These are phyloP conservation scores for Synanthedon myopaeformis DNA, from an alignment of 2,888 invertebrate genomes.

Conservation along the genomic window DNA sequence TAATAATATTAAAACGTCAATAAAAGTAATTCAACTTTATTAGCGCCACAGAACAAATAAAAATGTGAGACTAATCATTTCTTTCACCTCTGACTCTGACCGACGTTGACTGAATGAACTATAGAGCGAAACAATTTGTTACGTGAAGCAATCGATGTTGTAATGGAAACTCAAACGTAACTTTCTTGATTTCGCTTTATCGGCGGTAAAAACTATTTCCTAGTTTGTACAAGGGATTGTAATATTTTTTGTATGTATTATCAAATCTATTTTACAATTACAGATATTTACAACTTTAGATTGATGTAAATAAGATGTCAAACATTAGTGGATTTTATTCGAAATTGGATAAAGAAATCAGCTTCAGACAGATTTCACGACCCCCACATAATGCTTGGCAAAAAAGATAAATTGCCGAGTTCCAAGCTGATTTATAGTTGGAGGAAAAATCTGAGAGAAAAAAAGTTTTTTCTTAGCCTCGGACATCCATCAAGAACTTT, in stretches of 20 bases:
- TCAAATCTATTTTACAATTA: too few species aligned
- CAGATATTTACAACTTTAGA: too few species aligned
- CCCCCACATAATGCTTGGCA: constrained; percentile 17
- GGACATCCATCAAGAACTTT: constrained; percentile 30
- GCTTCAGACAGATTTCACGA: constrained; percentile 7
- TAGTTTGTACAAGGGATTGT: neutral
- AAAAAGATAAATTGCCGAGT: constrained; percentile 34
- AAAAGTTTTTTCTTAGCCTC: constrained; percentile 12
- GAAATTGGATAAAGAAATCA: constrained; percentile 8
- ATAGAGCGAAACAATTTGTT: constrained; percentile 1
- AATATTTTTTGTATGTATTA: too few species aligned
- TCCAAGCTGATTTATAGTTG: constrained; percentile 37
- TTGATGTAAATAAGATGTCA: too few species aligned
- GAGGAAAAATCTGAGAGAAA: constrained; percentile 22
- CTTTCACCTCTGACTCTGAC: constrained; percentile 4
- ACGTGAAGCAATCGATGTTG: constrained; percentile 1
- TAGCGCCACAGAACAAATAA: too few species aligned
- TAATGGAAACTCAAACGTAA: neutral
- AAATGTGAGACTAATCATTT: too few species aligned
- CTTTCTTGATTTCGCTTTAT: neutral
- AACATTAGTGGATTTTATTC: too few species aligned
- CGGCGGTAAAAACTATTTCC: too few species aligned
- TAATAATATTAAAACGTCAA: too few species aligned
- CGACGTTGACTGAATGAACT: constrained; percentile 1
- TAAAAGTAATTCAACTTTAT: too few species aligned